A percentile compares a stretch with the other conserved stretches of the same genome.
These are phyloP conservation scores for Fringilla coelebs DNA, from an alignment of 2,797 vertebrate genomes.

Conservation along the genomic window DNA sequence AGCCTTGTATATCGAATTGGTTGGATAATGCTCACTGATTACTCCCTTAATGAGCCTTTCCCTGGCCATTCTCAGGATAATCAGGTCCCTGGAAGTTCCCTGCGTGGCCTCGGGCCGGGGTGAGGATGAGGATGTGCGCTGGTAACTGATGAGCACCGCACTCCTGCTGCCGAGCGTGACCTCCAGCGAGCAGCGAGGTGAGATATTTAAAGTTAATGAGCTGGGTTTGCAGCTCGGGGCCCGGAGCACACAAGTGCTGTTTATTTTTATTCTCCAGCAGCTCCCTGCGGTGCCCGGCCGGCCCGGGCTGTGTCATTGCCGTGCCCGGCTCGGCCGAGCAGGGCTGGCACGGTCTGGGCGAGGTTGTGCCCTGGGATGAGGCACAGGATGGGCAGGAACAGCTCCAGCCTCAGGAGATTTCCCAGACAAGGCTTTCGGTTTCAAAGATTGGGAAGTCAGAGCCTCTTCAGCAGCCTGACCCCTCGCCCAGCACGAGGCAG, in stretches of 20 bases:
- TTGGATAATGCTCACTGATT: neutral
- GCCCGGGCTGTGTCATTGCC: neutral
- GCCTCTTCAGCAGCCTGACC: neutral
- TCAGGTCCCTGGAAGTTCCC: neutral
- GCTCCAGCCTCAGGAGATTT: neutral
- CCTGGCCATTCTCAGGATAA: neutral
- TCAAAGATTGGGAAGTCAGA: neutral
- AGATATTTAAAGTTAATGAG: conserved; percentile 60
- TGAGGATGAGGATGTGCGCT: neutral
- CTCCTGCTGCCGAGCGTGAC: neutral
- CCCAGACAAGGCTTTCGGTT: neutral
- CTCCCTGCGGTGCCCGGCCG: neutral
- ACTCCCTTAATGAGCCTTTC: neutral
- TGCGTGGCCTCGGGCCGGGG: neutral
- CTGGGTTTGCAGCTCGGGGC: conserved; percentile 4
- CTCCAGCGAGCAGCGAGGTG: conserved; percentile 36
- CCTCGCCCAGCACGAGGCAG: neutral
- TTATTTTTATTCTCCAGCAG: conserved; percentile 56
- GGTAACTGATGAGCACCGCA: neutral
- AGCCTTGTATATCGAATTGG: neutral
- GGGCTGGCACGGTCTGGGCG: neutral
- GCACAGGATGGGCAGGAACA: neutral
- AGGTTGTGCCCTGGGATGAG: neutral
- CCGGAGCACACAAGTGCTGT: neutral
- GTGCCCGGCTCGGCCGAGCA: neutral